Conservation (phyloP, 2,113 vertebrate genomes). For the Rissa tridactyla region DNA sequence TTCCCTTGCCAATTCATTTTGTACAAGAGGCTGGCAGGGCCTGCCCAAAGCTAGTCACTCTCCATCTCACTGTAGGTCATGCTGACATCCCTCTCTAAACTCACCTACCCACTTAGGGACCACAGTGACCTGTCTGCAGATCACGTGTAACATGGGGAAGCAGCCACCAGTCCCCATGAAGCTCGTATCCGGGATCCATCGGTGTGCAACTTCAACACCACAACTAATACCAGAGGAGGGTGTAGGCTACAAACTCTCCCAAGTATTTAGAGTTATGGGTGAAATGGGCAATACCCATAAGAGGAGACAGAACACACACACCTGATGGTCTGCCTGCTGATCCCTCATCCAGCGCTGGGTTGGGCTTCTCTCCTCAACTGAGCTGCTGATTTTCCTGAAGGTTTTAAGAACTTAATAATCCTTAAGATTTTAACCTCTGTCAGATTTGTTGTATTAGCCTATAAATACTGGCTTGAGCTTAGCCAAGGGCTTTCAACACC, state of each 20-base stretch:
- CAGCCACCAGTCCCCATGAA: background rate
- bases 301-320: background rate
- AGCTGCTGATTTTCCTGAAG: background rate
- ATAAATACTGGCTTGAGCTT: background rate
- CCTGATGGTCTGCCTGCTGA: background rate
- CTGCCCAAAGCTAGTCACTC: background rate
- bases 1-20: background rate
- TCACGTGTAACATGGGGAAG: rapidly evolving
- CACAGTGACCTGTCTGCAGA: background rate
- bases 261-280: background rate
- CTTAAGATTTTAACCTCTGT: background rate
- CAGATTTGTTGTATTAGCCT: background rate
- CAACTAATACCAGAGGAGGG: background rate
- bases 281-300: background rate
- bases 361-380: background rate
- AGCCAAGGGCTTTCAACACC: background rate
- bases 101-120: background rate
- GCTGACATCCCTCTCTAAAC: background rate
- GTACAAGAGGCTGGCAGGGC: background rate
- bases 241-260: background rate
- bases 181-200: background rate
- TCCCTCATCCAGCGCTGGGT: rapidly evolving
- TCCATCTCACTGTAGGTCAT: background rate
- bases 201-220: background rate
- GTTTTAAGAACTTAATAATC: background rate